A percentile compares a stretch with the other conserved stretches of the same genome.
Conservation (phyloP, 2,888 invertebrate genomes). For the Thecophora atra region DNA sequence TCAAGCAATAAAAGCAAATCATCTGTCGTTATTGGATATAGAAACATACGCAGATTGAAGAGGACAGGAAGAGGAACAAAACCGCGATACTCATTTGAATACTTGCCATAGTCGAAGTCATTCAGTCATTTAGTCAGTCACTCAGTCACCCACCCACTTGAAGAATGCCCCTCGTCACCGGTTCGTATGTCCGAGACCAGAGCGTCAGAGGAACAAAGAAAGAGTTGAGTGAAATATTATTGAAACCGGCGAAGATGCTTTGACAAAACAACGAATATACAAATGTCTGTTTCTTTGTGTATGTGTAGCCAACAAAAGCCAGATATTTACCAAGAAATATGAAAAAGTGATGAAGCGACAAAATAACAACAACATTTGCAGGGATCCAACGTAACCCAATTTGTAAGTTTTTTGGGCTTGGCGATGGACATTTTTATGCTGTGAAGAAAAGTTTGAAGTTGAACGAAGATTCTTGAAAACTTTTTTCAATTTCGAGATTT, state of each 20-base stretch:
- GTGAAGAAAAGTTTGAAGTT: not conserved
- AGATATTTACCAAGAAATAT: not conserved
- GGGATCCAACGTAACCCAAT: not conserved
- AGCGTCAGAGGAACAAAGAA: constrained; percentile 6
- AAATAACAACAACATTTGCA: not conserved
- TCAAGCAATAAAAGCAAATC: constrained; percentile 33
- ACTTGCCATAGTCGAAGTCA: not conserved
- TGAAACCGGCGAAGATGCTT: constrained; percentile 4
- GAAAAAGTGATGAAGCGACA: not conserved
- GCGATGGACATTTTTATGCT: too few species aligned
- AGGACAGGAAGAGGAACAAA: not conserved
- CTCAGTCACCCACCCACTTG: constrained; percentile 17
- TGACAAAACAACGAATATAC: constrained; percentile 4
- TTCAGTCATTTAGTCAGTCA: too few species aligned
- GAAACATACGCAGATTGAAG: not conserved
- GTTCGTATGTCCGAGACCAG: not conserved
- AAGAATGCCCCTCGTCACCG: not conserved
- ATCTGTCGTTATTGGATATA: constrained; percentile 27
- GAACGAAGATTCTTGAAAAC: not conserved
- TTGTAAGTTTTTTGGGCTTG: too few species aligned
- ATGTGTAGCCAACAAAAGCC: not conserved
- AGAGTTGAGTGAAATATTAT: not conserved
- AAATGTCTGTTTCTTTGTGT: too few species aligned
- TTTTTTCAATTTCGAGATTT: too few species aligned
- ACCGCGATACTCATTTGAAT: not conserved